Percentiles rank a stretch among this genome's conserved stretches.
Evolutionary conservation across 2,888 invertebrate genomes (phyloP).

Genomic region (Microplitis manilae): DNA sequence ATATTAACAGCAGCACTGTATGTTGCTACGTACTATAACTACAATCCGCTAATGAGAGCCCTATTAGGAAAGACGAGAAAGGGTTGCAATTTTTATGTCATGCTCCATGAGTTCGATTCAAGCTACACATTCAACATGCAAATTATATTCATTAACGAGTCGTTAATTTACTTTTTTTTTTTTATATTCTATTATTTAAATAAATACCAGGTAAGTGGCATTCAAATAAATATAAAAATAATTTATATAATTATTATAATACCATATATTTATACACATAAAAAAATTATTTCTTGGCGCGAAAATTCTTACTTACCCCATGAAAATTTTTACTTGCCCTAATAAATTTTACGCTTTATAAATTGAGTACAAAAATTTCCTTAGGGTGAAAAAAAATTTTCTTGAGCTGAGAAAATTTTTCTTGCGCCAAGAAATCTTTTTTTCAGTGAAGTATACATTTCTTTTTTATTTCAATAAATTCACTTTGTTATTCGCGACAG

Average conservation of each 20-base stretch:
- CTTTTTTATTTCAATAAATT: too few species aligned
- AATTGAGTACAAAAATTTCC: too few species aligned
- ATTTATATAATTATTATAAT: not conserved
- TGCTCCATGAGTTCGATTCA: conserved; percentile 12
- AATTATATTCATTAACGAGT: conserved; percentile 68
- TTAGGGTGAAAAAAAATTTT: too few species aligned
- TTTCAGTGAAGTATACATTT: too few species aligned
- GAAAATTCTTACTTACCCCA: too few species aligned
- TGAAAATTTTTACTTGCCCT: too few species aligned
- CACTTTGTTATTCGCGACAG: too few species aligned
- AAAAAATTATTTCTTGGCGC: too few species aligned
- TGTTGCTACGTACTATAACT: not conserved
- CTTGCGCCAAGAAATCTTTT: too few species aligned
- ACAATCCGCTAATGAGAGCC: conserved; percentile 65
- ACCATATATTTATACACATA: too few species aligned
- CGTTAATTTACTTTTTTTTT: not conserved
- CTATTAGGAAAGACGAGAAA: conserved; percentile 60
- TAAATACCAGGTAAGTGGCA: not conserved
- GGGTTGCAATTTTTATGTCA: conserved; percentile 17
- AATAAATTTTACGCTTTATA: too few species aligned
- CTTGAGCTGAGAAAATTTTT: too few species aligned
- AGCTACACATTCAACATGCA: conserved; percentile 55
- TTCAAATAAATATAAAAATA: not conserved
- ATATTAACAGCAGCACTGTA: not conserved
- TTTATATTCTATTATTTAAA: not conserved